Percentiles rank a stretch among this genome's conserved stretches.
Evolutionary conservation across 2,888 invertebrate genomes (phyloP).

Genomic region (Lymantria dispar): DNA sequence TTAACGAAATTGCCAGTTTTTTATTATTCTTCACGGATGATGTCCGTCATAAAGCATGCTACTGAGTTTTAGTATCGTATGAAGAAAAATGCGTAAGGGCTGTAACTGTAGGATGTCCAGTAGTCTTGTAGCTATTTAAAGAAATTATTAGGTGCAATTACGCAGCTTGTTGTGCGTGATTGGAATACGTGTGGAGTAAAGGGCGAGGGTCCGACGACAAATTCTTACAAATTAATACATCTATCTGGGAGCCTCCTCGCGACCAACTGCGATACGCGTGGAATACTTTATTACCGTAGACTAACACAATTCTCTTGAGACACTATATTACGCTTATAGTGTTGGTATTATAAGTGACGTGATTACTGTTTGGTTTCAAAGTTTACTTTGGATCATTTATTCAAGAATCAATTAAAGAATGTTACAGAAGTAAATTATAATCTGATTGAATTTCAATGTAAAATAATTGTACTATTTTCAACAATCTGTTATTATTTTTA

Average conservation of each 20-base stretch:
- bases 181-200: slow-evolving; percentile 64
- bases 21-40: slow-evolving; percentile 49
- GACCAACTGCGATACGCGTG: slow-evolving; percentile 65
- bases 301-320: slow-evolving; percentile 51
- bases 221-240: slow-evolving; percentile 83
- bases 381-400: background rate
- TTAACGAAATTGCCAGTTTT: slow-evolving; percentile 44
- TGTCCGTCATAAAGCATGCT: slow-evolving; percentile 37
- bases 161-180: slow-evolving; percentile 80
- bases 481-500: too few relatives aligned
- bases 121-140: slow-evolving; percentile 66
- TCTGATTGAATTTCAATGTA: too few relatives aligned
- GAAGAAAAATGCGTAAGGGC: slow-evolving; percentile 15
- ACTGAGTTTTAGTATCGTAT: slow-evolving; percentile 27
- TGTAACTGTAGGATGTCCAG: slow-evolving; percentile 22
- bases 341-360: slow-evolving; percentile 14
- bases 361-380: slow-evolving; percentile 14
- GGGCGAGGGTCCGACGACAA: slow-evolving; percentile 76
- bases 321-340: slow-evolving; percentile 48
- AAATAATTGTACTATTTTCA: too few relatives aligned
- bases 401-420: too few relatives aligned
- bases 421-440: too few relatives aligned
- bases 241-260: slow-evolving; percentile 65
- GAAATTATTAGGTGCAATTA: slow-evolving; percentile 82
- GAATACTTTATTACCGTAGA: slow-evolving; percentile 72